These are phyloP conservation scores for Synaphobranchus kaupii DNA, from an alignment of 2,797 vertebrate genomes.

Conservation along the genomic window DNA sequence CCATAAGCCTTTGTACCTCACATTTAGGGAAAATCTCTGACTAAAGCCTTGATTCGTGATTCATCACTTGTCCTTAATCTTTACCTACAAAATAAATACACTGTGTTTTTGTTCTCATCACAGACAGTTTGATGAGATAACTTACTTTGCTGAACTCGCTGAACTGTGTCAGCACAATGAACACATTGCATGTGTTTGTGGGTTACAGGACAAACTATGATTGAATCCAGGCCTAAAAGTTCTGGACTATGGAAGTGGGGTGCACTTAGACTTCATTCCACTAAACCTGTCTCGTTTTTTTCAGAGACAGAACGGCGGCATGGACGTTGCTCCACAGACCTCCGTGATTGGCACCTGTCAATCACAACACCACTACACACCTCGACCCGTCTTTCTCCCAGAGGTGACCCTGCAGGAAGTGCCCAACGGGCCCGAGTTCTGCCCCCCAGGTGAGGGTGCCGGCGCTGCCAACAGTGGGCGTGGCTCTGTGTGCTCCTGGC, in stretches of 20 bases:
- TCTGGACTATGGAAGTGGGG: neutral
- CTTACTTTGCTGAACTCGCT: too few relatives aligned
- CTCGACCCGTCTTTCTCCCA: slow-evolving; percentile 74
- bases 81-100: too few relatives aligned
- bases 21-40: neutral
- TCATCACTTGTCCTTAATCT: neutral
- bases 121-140: too few relatives aligned
- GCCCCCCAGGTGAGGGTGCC: slow-evolving; percentile 76
- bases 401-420: slow-evolving; percentile 90
- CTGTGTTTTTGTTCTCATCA: too few relatives aligned
- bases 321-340: slow-evolving; percentile 70
- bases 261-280: neutral
- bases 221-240: neutral
- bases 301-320: slow-evolving; percentile 76
- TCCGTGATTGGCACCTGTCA: slow-evolving; percentile 76
- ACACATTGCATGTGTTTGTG: too few relatives aligned
- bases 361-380: slow-evolving; percentile 75
- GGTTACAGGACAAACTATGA: neutral
- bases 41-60: too few relatives aligned
- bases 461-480: neutral
- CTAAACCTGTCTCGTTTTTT: slow-evolving; percentile 40
- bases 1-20: neutral
- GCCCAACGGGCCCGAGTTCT: slow-evolving; percentile 84
- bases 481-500: neutral
- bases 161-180: too few relatives aligned